Conservation (phyloP, 2,113 vertebrate genomes). For the Archocentrus centrarchus region DNA sequence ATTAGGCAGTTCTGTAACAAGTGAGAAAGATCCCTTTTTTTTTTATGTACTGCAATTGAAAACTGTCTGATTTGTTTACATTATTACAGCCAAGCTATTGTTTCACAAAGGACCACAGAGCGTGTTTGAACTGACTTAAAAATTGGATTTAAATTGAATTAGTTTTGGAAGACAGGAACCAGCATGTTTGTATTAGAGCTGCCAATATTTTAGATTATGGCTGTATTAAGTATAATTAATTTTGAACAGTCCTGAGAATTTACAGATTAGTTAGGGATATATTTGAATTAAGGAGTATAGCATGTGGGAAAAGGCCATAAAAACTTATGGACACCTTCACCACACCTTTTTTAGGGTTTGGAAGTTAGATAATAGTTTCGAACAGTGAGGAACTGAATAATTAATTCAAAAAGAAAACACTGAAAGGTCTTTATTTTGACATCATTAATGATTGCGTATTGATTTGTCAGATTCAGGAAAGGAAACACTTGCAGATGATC, state of each 20-base stretch:
- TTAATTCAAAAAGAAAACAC: neutral
- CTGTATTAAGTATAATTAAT: neutral
- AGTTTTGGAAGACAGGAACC: neutral
- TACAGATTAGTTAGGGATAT: neutral
- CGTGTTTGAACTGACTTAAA: neutral
- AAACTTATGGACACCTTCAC: neutral
- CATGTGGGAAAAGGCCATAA: neutral
- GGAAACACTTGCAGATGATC: neutral
- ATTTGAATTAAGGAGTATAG: neutral
- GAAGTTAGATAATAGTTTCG: neutral
- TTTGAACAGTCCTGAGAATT: neutral
- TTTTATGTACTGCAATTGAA: neutral
- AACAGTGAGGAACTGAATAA: neutral
- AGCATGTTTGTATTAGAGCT: neutral
- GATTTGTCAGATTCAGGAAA: neutral
- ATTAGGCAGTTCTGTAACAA: constrained; percentile 21
- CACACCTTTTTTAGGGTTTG: neutral
- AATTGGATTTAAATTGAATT: neutral
- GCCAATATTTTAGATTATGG: neutral
- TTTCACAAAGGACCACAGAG: neutral
- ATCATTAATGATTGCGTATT: constrained; percentile 14
- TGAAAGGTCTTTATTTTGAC: constrained; percentile 13
- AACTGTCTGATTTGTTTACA: constrained; percentile 2
- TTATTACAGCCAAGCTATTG: constrained; percentile 5
- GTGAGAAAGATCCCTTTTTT: constrained; percentile 2